A percentile compares a stretch with the other conserved stretches of the same genome.
Evolutionary conservation across 2,888 invertebrate genomes (phyloP).

Genomic region (Mimumesa dahlbomi): DNA sequence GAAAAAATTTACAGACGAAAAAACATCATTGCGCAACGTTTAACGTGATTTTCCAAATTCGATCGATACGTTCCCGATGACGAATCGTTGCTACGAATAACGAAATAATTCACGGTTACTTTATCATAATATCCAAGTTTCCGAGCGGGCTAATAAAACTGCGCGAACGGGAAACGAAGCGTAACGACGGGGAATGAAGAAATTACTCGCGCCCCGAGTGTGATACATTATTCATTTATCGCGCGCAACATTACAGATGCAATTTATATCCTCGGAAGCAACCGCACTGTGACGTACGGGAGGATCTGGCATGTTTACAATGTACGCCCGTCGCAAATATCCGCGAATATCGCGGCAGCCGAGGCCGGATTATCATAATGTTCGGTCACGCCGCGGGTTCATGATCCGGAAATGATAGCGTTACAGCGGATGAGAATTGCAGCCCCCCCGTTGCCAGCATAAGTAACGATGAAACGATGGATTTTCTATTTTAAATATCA

Average conservation of each 20-base stretch:
- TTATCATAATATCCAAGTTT: too few relatives aligned
- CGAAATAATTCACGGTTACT: neutral
- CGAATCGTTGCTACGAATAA: neutral
- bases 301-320: conserved; percentile 18
- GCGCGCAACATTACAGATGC: conserved; percentile 3
- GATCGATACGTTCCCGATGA: too few relatives aligned
- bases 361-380: conserved; percentile 11
- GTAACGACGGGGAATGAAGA: neutral
- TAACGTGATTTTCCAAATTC: too few relatives aligned
- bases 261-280: conserved; percentile 15
- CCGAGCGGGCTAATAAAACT: neutral
- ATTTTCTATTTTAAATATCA: too few relatives aligned
- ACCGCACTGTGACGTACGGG: neutral
- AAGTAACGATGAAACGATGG: too few relatives aligned
- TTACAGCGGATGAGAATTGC: too few relatives aligned
- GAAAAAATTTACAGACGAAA: neutral
- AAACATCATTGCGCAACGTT: too few relatives aligned
- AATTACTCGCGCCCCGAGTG: neutral
- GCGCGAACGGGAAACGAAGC: neutral
- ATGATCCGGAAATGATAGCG: too few relatives aligned
- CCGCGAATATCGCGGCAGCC: neutral
- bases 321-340: conserved; percentile 21
- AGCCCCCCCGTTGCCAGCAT: too few relatives aligned
- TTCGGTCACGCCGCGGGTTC: neutral
- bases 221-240: neutral